These are phyloP conservation scores for Euthynnus affinis DNA, from an alignment of 2,797 vertebrate species.

Conservation along the genomic window DNA sequence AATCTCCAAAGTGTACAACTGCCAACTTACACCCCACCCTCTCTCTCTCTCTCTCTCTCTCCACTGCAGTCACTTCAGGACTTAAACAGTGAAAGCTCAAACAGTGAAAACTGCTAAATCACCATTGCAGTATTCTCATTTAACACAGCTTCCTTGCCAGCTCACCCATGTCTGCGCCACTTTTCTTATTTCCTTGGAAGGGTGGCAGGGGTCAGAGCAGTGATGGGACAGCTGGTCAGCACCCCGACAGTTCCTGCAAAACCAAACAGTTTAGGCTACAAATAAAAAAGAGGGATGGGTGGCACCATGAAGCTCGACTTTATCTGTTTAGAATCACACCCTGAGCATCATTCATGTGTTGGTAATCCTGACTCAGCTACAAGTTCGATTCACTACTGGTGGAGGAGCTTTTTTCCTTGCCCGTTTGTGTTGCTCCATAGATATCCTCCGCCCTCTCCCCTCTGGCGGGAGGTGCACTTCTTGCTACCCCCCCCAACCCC, in stretches of 20 bases:
- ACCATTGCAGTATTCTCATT: constrained; percentile 65
- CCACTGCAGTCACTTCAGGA: constrained; percentile 56
- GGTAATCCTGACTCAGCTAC: constrained; percentile 47
- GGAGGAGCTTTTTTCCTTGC: constrained; percentile 14
- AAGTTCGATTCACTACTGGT: constrained; percentile 33
- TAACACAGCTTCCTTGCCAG: constrained; percentile 32
- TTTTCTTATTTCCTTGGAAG: constrained; percentile 20
- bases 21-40: constrained; percentile 46
- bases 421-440: constrained; percentile 1
- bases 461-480: constrained; percentile 31
- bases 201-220: constrained; percentile 47
- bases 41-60: constrained; percentile 5
- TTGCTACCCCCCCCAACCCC: not conserved
- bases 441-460: constrained; percentile 32
- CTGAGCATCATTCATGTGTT: constrained; percentile 24
- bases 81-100: constrained; percentile 42
- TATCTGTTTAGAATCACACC: constrained; percentile 11
- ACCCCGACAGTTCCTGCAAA: constrained; percentile 41
- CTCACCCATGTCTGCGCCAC: not conserved
- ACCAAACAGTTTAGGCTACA: constrained; percentile 37
- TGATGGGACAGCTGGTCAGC: constrained; percentile 59
- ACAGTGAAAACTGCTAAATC: constrained; percentile 70
- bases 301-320: constrained; percentile 18
- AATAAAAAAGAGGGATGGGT: not conserved
- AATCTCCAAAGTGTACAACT: constrained; percentile 52